phyloP scores from a whole-genome alignment of 2,888 invertebrate species.

The Aphrophora alni region DNA sequence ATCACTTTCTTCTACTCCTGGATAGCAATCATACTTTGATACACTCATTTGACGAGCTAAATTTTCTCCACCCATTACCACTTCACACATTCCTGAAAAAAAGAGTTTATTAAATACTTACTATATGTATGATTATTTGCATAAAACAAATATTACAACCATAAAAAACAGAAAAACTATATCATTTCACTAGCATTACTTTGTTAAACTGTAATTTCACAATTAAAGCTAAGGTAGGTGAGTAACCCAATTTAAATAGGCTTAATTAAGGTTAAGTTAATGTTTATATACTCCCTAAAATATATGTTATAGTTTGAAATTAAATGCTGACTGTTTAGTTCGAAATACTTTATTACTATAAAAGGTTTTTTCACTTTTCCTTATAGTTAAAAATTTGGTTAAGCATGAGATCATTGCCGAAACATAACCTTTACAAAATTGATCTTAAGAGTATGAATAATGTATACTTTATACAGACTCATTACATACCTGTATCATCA shows the following conservation, averaged over 20 bases:
- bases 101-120: neutral
- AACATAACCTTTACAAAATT: conserved; percentile 38
- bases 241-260: neutral
- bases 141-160: neutral
- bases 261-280: neutral
- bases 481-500: conserved; percentile 78
- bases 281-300: neutral
- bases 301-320: neutral
- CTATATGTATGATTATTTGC: too few relatives aligned
- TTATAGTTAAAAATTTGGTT: neutral
- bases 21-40: conserved; percentile 71
- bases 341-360: neutral
- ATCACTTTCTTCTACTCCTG: conserved; percentile 79
- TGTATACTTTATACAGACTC: neutral
- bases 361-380: neutral
- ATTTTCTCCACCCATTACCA: conserved; percentile 87
- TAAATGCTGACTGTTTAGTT: neutral
- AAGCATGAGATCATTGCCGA: conserved; percentile 15
- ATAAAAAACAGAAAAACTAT: neutral
- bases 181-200: neutral
- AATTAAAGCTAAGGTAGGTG: neutral
- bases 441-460: neutral
- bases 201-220: neutral
- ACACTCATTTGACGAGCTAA: conserved; percentile 69
- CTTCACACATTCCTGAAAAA: conserved; percentile 79